phyloP scores from a whole-genome alignment of 1,140 invertebrate genomes.

The Trypoxylus dichotomus region DNA sequence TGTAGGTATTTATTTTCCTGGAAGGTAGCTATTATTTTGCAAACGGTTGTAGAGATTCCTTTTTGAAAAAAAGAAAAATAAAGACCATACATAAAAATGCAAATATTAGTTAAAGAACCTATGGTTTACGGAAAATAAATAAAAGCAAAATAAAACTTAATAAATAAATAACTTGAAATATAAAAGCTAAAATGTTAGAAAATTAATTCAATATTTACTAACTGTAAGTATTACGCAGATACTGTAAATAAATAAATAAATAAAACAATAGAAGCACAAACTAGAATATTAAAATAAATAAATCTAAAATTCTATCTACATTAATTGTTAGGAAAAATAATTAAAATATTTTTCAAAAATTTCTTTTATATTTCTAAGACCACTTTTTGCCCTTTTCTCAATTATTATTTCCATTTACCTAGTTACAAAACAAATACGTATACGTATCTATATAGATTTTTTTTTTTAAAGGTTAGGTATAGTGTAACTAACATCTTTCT shows the following conservation, averaged over 20 bases:
- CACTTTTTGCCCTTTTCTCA: neutral
- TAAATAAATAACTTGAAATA: no score
- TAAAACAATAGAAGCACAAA: neutral
- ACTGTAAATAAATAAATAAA: neutral
- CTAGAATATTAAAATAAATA: no score
- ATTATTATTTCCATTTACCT: neutral
- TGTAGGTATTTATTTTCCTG: no score
- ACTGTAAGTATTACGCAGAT: neutral
- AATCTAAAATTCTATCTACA: no score
- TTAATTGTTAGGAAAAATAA: no score
- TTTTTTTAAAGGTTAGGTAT: neutral
- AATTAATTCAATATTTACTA: neutral
- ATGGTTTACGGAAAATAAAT: neutral
- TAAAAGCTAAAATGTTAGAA: neutral
- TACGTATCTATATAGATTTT: neutral
- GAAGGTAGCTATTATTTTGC: no score
- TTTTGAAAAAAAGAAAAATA: no score
- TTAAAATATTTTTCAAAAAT: no score
- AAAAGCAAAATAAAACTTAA: neutral
- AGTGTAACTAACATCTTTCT: neutral
- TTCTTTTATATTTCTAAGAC: neutral
- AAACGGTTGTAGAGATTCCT: no score
- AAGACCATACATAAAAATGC: no score
- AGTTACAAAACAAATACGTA: neutral
- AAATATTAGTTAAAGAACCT: no score